Percentiles rank a stretch among this genome's conserved stretches.
These are phyloP conservation scores for Phocoena sinus DNA, from an alignment of 2,113 vertebrate genomes.

Conservation along the genomic window DNA sequence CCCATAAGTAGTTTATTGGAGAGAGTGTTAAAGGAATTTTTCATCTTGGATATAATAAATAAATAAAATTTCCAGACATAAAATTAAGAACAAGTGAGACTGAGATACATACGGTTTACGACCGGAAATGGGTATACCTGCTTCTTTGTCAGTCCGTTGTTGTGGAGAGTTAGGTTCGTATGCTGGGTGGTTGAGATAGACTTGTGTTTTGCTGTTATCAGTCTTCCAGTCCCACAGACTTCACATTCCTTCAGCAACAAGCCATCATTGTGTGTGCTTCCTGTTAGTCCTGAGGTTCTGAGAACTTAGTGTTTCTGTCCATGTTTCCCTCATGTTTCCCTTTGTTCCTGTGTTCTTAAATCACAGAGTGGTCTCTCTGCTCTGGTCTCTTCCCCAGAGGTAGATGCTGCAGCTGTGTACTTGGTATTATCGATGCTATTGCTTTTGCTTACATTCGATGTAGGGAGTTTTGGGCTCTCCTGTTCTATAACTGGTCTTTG, in stretches of 20 bases:
- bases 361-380: not conserved
- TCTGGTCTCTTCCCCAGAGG: not conserved
- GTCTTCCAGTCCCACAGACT: not conserved
- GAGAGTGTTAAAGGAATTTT: not conserved
- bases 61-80: not conserved
- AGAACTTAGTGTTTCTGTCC: not conserved
- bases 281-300: not conserved
- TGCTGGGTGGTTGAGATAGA: not conserved
- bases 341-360: not conserved
- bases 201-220: not conserved
- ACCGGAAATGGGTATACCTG: not conserved
- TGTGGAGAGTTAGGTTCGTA: not conserved
- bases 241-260: not conserved
- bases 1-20: not conserved
- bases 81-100: not conserved
- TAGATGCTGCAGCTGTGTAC: no score
- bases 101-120: not conserved
- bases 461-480: not conserved
- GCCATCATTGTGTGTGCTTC: rapidly evolving
- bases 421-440: no score
- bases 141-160: not conserved
- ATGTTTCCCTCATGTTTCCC: not conserved
- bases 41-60: not conserved
- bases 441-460: not conserved
- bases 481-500: not conserved